Conservation (phyloP, 1,140 invertebrate genomes). For the Dendrolimus kikuchii region DNA sequence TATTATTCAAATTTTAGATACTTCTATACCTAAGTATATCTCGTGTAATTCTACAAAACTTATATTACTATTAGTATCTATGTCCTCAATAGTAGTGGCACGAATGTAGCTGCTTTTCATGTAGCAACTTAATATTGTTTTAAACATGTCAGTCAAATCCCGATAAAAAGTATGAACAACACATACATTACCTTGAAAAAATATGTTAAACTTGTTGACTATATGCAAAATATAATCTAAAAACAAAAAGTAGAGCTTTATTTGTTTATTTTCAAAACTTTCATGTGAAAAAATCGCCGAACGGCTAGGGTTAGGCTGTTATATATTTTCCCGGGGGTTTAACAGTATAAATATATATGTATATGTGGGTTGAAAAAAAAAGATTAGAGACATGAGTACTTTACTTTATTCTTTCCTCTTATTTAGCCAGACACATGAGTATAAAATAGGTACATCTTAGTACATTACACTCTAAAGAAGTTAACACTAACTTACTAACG, state of each 20-base stretch:
- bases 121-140: slow-evolving; percentile 4
- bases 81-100: background rate
- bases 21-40: slow-evolving; percentile 3
- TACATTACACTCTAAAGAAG: too few relatives aligned
- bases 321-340: slow-evolving; percentile 7
- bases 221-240: slow-evolving; percentile 17
- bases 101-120: slow-evolving; percentile 1
- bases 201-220: slow-evolving; percentile 23
- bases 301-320: slow-evolving; percentile 8
- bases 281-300: slow-evolving; percentile 11
- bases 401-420: too few relatives aligned
- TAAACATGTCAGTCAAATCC: slow-evolving; percentile 3
- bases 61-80: slow-evolving; percentile 3
- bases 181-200: slow-evolving; percentile 24
- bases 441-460: too few relatives aligned
- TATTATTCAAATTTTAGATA: too few relatives aligned
- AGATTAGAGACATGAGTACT: too few relatives aligned
- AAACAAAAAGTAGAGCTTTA: slow-evolving; percentile 11
- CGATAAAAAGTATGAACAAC: background rate
- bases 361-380: too few relatives aligned
- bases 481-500: too few relatives aligned
- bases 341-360: too few relatives aligned
- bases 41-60: slow-evolving; percentile 1
- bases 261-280: slow-evolving; percentile 7
- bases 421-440: too few relatives aligned